Evolutionary conservation across 2,113 vertebrate species (phyloP).

Genomic region (Aphyosemion australe): DNA sequence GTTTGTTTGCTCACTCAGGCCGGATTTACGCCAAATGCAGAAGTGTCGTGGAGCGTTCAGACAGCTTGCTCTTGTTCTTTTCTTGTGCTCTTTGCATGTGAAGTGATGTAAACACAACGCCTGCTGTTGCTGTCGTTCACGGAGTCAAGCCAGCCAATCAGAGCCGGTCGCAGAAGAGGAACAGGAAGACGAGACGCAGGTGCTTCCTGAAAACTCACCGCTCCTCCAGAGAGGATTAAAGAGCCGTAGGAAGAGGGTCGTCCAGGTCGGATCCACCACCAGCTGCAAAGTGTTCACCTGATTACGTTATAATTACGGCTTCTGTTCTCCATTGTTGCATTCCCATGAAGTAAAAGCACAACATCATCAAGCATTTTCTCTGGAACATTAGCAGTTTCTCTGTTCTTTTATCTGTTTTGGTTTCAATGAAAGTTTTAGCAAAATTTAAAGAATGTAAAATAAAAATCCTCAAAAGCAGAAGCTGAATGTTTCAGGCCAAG

Average conservation of each 20-base stretch:
- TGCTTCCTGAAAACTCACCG: conserved; percentile 55
- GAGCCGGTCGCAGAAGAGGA: conserved; percentile 26
- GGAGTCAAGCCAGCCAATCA: conserved; percentile 16
- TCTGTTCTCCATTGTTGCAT: conserved; percentile 28
- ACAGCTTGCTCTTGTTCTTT: conserved; percentile 41
- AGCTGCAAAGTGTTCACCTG: conserved; percentile 43
- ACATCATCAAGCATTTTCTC: not conserved
- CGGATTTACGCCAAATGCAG: conserved; percentile 37
- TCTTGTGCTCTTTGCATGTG: conserved; percentile 58
- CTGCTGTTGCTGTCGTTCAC: conserved; percentile 33
- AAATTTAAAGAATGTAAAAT: not conserved
- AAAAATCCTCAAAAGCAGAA: not conserved
- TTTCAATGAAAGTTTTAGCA: no score
- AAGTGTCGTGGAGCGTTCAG: conserved; percentile 20
- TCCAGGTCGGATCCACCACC: conserved; percentile 45
- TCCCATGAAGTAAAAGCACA: conserved; percentile 24
- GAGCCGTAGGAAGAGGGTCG: not conserved
- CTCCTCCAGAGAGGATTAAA: not conserved
- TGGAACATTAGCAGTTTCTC: no score
- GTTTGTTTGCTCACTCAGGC: conserved; percentile 59
- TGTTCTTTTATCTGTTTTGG: no score
- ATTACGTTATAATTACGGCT: conserved; percentile 10
- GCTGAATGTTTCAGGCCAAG: not conserved
- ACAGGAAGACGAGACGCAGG: conserved; percentile 57
- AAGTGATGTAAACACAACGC: conserved; percentile 34